Evolutionary conservation across 2,113 vertebrate species (phyloP), one percentile per base, ranked within the genome.

Genomic region (Psettodes erumei): DNA sequence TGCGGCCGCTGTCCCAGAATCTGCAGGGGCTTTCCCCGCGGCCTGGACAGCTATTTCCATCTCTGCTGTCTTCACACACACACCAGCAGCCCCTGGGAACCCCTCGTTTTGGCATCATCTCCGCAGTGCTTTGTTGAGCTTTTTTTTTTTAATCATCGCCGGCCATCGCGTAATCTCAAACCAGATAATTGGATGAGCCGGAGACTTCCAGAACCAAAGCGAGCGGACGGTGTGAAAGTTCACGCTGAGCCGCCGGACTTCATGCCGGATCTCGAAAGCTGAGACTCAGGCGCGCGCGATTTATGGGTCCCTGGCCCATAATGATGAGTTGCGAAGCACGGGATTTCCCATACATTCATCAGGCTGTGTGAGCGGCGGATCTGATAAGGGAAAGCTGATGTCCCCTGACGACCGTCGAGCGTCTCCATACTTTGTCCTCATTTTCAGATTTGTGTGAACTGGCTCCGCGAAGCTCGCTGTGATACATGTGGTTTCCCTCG

Each of bases 1-100:
- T 37, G 50, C 10, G 58, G 78, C 82, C 76, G 65, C 61, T 78
- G 79, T 87, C 85, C 81, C 83, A 83, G 69, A 77, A 71, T 87
- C 64, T 76, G 66, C 32, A 67, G 88, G 90, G 91, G 90, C 80
- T 90, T 93, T 93, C 90, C 92, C 92, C 66, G 54, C 27, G 15
- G 81, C 82, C 83, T 63, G 62, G 38, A 33, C 3, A 5, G 60
- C 78, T 89, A 90, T 91, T 88, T 88, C 66, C 38, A 77, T 78
- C 77, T 78, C 77, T 50, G 18, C 77, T 71, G 42, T 61, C 55
- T 74, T 81, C 63, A 75, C 10, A 16, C 51, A 28, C 84, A 81
- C 71, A 68, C 75, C 63, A 71, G 62, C 73, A 42, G 54, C 77
- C 77, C 84, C 76, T 67, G 61, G 71, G 80, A 88, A 66, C 63